These are phyloP conservation scores for Hephaestus fuliginosus DNA, from an alignment of 2,797 vertebrate genomes.

Conservation along the genomic window DNA sequence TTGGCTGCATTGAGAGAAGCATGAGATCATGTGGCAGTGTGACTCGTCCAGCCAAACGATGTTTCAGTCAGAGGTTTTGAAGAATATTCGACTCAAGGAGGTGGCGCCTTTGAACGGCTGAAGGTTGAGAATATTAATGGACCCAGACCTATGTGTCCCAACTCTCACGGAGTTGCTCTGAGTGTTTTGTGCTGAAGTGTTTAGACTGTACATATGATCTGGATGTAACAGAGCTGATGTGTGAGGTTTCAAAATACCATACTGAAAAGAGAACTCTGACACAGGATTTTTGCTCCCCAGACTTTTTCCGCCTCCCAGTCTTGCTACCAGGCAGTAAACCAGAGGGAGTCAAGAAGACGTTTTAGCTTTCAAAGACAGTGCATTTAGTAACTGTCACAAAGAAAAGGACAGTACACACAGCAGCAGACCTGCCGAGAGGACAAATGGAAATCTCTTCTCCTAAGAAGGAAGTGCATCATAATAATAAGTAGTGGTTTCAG, in stretches of 20 bases:
- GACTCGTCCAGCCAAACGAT: slow-evolving; percentile 24
- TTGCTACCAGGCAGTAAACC: slow-evolving; percentile 34
- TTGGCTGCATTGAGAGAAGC: slow-evolving; percentile 36
- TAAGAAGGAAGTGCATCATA: slow-evolving; percentile 38
- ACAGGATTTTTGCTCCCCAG: slow-evolving; percentile 38
- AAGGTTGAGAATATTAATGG: slow-evolving; percentile 6
- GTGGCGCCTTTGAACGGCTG: slow-evolving; percentile 13
- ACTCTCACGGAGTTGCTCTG: slow-evolving; percentile 14
- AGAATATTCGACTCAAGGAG: slow-evolving; percentile 6
- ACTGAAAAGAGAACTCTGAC: slow-evolving; percentile 22
- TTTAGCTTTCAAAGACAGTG: slow-evolving; percentile 43
- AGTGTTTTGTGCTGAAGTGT: slow-evolving; percentile 8
- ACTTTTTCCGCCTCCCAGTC: slow-evolving; percentile 40
- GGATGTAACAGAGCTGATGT: slow-evolving; percentile 37
- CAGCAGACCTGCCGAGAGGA: slow-evolving; percentile 56
- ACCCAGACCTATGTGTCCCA: slow-evolving; percentile 3
- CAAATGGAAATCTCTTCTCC: slow-evolving; percentile 30
- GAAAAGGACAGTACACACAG: slow-evolving; percentile 49
- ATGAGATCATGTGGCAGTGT: slow-evolving; percentile 29
- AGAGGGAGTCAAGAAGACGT: slow-evolving; percentile 20
- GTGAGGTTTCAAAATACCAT: slow-evolving; percentile 36
- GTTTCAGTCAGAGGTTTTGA: slow-evolving; percentile 36
- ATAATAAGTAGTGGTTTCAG: slow-evolving; percentile 46
- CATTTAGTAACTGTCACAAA: slow-evolving; percentile 33
- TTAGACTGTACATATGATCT: slow-evolving; percentile 62